phyloP scores from a whole-genome alignment of 2,888 invertebrate species.

The Luperina nickerlii region DNA sequence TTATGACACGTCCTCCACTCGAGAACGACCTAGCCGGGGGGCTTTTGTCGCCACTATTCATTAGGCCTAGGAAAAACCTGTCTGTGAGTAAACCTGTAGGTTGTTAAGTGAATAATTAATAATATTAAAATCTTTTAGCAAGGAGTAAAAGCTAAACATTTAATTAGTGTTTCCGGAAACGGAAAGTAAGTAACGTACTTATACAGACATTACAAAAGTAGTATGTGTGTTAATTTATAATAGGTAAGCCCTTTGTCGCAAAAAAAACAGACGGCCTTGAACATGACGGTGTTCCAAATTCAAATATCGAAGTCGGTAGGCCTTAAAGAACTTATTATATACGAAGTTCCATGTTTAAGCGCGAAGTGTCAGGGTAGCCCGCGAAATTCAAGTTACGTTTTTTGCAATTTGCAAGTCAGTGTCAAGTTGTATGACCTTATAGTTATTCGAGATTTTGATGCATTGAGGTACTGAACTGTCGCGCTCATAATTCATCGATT shows the following conservation, averaged over 20 bases:
- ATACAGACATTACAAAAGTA: neutral
- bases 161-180: slow-evolving; percentile 19
- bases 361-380: too few species aligned
- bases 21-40: slow-evolving; percentile 17
- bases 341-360: too few species aligned
- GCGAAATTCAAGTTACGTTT: too few species aligned
- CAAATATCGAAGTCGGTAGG: too few species aligned
- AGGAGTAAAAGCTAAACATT: slow-evolving; percentile 4
- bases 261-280: too few species aligned
- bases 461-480: too few species aligned
- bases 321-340: too few species aligned
- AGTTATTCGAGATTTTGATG: too few species aligned
- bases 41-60: slow-evolving; percentile 16
- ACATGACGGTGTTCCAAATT: too few species aligned
- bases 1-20: slow-evolving; percentile 36
- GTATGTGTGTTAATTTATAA: slow-evolving; percentile 17
- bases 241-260: slow-evolving; percentile 26
- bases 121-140: neutral
- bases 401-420: too few species aligned
- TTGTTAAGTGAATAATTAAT: slow-evolving; percentile 6
- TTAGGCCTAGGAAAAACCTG: slow-evolving; percentile 2
- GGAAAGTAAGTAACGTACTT: neutral
- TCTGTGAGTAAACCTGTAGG: neutral
- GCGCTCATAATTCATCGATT: too few species aligned
- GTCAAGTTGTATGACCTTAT: too few species aligned